Conservation (phyloP, 2,797 vertebrate genomes). For the Harpagifer antarcticus region DNA sequence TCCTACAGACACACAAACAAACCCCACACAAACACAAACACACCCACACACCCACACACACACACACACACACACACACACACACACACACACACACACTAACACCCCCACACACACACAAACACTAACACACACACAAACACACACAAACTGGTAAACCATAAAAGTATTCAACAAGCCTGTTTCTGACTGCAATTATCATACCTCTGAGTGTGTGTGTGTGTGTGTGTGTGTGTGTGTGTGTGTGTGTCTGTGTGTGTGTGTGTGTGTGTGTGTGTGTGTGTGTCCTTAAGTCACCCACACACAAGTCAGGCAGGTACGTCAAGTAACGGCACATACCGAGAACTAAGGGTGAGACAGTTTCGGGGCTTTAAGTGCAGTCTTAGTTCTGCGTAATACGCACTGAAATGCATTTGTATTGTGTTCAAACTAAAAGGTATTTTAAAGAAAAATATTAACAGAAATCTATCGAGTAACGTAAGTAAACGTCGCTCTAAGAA, state of each 20-base stretch:
- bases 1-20: neutral
- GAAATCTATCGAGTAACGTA: neutral
- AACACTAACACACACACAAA: neutral
- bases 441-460: too few relatives aligned
- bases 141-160: conserved; percentile 3
- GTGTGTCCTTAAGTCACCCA: neutral
- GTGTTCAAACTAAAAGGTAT: too few relatives aligned
- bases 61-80: neutral
- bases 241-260: too few relatives aligned
- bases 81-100: neutral
- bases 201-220: conserved; percentile 43
- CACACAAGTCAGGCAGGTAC: conserved; percentile 75
- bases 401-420: neutral
- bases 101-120: neutral
- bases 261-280: neutral
- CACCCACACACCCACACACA: neutral
- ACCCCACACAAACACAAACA: neutral
- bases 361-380: conserved; percentile 43
- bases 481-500: neutral
- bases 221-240: conserved; percentile 3
- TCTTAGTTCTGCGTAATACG: conserved; percentile 32
- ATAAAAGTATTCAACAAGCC: conserved; percentile 39
- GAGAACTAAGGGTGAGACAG: conserved; percentile 39
- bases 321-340: conserved; percentile 82
- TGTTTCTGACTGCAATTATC: conserved; percentile 56